Percentiles rank a stretch among this genome's conserved stretches.
These are phyloP conservation scores for Microctonus aethiopoides DNA, from an alignment of 2,888 invertebrate genomes.

Conservation along the genomic window DNA sequence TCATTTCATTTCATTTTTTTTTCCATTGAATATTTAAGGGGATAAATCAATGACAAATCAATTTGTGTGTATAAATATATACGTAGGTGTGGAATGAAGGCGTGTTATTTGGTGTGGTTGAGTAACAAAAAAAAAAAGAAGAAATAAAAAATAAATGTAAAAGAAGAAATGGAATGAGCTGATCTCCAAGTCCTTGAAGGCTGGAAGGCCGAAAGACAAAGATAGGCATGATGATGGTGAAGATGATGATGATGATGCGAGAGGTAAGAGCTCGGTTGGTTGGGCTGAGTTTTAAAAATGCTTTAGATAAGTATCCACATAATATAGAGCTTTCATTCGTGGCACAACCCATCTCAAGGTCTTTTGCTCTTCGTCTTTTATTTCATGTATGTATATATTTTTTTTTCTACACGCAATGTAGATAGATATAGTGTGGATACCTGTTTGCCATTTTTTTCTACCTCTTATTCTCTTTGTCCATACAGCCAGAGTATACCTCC, in stretches of 20 bases:
- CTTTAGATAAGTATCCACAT: constrained; percentile 14
- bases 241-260: too few relatives aligned
- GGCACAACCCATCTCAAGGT: constrained; percentile 13
- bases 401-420: background rate
- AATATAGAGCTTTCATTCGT: constrained; percentile 15
- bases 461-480: constrained; percentile 20
- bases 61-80: too few relatives aligned
- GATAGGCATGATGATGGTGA: background rate
- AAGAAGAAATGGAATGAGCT: background rate
- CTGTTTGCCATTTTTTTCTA: too few relatives aligned
- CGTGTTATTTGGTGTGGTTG: background rate
- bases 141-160: background rate
- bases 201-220: constrained; percentile 5
- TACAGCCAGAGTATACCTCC: background rate
- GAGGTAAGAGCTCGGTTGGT: background rate
- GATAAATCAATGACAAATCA: background rate
- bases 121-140: background rate
- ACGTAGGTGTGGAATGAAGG: constrained; percentile 9
- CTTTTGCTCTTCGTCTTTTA: background rate
- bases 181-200: constrained; percentile 20
- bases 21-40: background rate
- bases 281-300: background rate
- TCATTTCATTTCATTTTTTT: background rate
- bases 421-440: background rate
- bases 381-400: too few relatives aligned